phyloP scores from a whole-genome alignment of 2,113 vertebrate genomes.

The Hyperopisus bebe region DNA sequence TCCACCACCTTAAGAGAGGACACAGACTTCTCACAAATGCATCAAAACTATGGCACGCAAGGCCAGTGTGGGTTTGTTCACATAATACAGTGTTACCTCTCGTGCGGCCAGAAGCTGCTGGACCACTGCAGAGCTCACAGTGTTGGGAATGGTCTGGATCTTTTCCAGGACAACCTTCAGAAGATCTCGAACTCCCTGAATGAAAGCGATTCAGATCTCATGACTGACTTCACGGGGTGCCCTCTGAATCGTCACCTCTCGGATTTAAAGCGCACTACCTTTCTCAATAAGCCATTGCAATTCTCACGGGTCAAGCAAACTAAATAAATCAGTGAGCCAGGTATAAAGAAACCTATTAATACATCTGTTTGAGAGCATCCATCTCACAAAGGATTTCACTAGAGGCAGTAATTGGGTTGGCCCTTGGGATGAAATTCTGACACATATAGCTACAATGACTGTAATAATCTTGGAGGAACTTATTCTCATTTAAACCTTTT shows the following conservation, averaged over 20 bases:
- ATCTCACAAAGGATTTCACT: background rate
- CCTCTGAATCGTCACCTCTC: background rate
- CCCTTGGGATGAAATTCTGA: background rate
- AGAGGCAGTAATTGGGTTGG: background rate
- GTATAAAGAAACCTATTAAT: background rate
- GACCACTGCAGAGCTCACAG: conserved; percentile 93
- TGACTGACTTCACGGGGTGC: background rate
- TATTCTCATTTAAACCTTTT: background rate
- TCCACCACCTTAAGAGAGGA: conserved; percentile 77
- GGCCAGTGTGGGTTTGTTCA: no score
- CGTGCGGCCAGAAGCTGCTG: conserved; percentile 87
- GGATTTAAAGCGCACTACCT: background rate
- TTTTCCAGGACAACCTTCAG: conserved; percentile 92
- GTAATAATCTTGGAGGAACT: background rate
- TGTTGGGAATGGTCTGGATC: conserved; percentile 87
- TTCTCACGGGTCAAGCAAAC: background rate
- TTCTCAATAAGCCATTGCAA: background rate
- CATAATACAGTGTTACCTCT: conserved; percentile 66
- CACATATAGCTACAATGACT: background rate
- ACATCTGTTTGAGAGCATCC: background rate
- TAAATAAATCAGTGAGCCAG: background rate
- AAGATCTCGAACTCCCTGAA: conserved; percentile 88
- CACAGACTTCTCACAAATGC: background rate
- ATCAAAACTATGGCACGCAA: background rate
- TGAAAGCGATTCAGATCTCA: background rate